A percentile compares a stretch with the other conserved stretches of the same genome.
phyloP scores from a whole-genome alignment of 2,888 invertebrate genomes.

The Schrankia costaestrigalis region DNA sequence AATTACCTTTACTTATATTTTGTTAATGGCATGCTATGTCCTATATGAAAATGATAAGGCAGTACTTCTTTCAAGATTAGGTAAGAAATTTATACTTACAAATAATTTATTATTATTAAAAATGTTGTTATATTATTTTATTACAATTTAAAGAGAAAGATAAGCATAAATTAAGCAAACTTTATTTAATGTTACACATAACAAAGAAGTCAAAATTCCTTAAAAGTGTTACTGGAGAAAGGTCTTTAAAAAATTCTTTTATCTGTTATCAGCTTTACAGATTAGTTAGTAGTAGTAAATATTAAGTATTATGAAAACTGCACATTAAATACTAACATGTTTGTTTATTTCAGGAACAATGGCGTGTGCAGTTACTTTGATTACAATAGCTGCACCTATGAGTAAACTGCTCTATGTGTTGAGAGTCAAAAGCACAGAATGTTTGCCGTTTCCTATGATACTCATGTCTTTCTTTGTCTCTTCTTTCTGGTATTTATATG shows the following conservation, averaged over 20 bases:
- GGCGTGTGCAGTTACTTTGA: slow-evolving; percentile 87
- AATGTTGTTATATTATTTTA: too few species aligned
- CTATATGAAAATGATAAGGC: slow-evolving; percentile 75
- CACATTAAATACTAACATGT: neutral
- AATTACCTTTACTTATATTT: slow-evolving; percentile 72
- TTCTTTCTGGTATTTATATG: slow-evolving; percentile 92
- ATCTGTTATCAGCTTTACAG: too few species aligned
- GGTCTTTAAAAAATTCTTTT: too few species aligned
- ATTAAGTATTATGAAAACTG: too few species aligned
- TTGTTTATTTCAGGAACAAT: slow-evolving; percentile 73
- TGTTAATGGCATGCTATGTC: slow-evolving; percentile 81
- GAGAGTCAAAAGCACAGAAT: slow-evolving; percentile 88
- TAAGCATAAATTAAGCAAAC: too few species aligned
- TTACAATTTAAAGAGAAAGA: too few species aligned
- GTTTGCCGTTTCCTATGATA: slow-evolving; percentile 93
- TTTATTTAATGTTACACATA: too few species aligned
- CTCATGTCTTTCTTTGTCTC: slow-evolving; percentile 90
- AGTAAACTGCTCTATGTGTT: slow-evolving; percentile 90
- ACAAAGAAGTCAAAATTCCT: too few species aligned
- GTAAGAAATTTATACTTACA: slow-evolving; percentile 55
- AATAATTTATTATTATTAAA: too few species aligned
- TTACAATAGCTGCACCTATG: slow-evolving; percentile 91
- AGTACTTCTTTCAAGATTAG: slow-evolving; percentile 81
- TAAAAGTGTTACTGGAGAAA: too few species aligned
- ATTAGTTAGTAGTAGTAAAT: too few species aligned